These are phyloP conservation scores for Agriopis leucophaearia DNA, from an alignment of 2,888 invertebrate genomes.

Conservation along the genomic window DNA sequence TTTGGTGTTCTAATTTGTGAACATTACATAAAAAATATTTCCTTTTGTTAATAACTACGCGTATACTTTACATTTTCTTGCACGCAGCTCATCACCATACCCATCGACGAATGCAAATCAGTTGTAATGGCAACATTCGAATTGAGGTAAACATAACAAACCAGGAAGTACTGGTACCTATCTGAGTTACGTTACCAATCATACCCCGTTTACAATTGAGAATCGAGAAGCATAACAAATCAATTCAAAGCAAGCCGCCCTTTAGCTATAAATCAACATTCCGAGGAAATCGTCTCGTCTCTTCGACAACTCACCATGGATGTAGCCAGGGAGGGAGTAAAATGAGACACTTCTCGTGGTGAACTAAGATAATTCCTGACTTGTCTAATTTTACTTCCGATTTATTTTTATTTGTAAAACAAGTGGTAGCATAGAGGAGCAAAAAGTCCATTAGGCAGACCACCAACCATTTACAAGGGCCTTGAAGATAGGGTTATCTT, in stretches of 20 bases:
- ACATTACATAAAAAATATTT: not conserved
- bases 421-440: no score
- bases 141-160: constrained; percentile 23
- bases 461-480: no score
- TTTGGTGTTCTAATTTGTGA: not conserved
- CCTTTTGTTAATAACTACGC: not conserved
- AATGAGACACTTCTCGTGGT: not conserved
- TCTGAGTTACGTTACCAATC: constrained; percentile 19
- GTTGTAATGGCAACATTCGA: constrained; percentile 21
- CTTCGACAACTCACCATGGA: constrained; percentile 27
- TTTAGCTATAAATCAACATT: constrained; percentile 45
- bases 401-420: no score
- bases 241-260: constrained; percentile 46
- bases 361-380: no score
- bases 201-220: constrained; percentile 32
- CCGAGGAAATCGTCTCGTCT: constrained; percentile 26
- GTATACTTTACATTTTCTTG: not conserved
- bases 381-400: not conserved
- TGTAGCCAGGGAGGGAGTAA: not conserved
- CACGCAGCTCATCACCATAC: constrained; percentile 10
- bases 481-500: no score
- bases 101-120: constrained; percentile 21
- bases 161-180: constrained; percentile 20
- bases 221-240: constrained; percentile 42
- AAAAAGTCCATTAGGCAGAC: no score